phyloP scores from a whole-genome alignment of 2,888 invertebrate species.

The Amorpha juglandis region DNA sequence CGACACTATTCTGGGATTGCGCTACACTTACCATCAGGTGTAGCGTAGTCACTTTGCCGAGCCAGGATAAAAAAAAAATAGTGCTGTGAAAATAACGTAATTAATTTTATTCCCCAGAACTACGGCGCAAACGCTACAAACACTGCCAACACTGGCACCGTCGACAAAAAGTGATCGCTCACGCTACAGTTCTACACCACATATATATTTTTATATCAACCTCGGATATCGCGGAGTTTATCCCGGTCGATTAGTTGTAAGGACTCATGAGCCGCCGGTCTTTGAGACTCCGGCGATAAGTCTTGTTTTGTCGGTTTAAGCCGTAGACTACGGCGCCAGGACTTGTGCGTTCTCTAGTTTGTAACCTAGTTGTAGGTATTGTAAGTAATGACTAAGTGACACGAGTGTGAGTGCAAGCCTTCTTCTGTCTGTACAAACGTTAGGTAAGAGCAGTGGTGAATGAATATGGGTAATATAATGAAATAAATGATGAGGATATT shows the following conservation, averaged over 20 bases:
- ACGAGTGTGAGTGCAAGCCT: constrained; percentile 38
- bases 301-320: constrained; percentile 24
- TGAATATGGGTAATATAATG: constrained; percentile 56
- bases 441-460: constrained; percentile 52
- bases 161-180: constrained; percentile 67
- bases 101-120: constrained; percentile 47
- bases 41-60: no score
- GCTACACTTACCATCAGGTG: no score
- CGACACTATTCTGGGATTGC: no score
- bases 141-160: constrained; percentile 41
- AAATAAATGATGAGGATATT: constrained; percentile 51
- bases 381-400: constrained; percentile 44
- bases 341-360: constrained; percentile 1
- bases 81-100: neutral
- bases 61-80: no score
- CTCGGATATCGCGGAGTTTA: neutral
- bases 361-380: constrained; percentile 35
- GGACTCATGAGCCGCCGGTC: neutral
- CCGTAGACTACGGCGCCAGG: constrained; percentile 29
- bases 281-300: constrained; percentile 6
- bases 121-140: constrained; percentile 51
- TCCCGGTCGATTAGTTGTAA: neutral
- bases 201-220: constrained; percentile 8
- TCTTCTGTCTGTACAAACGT: constrained; percentile 59
- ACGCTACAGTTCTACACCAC: neutral